These are phyloP conservation scores for Argynnis bischoffii DNA, from an alignment of 2,888 invertebrate genomes.

Conservation along the genomic window DNA sequence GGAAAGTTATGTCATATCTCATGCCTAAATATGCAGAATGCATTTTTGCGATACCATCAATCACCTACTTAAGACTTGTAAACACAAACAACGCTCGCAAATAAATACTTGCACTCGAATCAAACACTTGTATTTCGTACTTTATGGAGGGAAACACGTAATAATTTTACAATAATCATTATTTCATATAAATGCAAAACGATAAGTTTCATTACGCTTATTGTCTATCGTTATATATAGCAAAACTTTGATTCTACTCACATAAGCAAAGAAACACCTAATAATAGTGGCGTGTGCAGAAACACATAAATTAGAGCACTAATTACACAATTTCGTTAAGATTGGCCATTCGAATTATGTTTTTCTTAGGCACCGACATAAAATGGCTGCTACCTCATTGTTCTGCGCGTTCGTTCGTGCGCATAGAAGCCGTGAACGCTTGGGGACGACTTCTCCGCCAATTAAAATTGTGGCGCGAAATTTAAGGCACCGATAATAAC, in stretches of 20 bases:
- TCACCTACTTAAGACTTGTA: constrained; percentile 54
- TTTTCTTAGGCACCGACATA: constrained; percentile 83
- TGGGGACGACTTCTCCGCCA: constrained; percentile 82
- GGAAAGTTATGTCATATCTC: constrained; percentile 80
- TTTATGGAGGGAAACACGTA: constrained; percentile 60
- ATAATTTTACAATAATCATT: constrained; percentile 56
- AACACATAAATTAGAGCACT: constrained; percentile 82
- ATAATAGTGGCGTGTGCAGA: constrained; percentile 73
- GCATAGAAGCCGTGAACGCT: constrained; percentile 83
- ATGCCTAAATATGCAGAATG: constrained; percentile 63
- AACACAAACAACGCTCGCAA: constrained; percentile 57
- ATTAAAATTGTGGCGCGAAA: constrained; percentile 83
- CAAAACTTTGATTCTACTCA: constrained; percentile 76
- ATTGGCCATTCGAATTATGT: constrained; percentile 83
- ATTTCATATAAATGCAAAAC: constrained; percentile 48
- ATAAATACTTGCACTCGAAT: constrained; percentile 54
- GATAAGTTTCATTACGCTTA: constrained; percentile 68
- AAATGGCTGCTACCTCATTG: constrained; percentile 84
- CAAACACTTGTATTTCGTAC: constrained; percentile 60
- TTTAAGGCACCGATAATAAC: constrained; percentile 72
- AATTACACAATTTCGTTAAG: constrained; percentile 82
- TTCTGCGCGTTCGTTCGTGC: constrained; percentile 83
- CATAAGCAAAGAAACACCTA: constrained; percentile 77
- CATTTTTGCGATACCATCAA: constrained; percentile 56
- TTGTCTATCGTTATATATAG: constrained; percentile 59